Evolutionary conservation across 2,888 invertebrate genomes (phyloP).

Genomic region (Clostera curtula): DNA sequence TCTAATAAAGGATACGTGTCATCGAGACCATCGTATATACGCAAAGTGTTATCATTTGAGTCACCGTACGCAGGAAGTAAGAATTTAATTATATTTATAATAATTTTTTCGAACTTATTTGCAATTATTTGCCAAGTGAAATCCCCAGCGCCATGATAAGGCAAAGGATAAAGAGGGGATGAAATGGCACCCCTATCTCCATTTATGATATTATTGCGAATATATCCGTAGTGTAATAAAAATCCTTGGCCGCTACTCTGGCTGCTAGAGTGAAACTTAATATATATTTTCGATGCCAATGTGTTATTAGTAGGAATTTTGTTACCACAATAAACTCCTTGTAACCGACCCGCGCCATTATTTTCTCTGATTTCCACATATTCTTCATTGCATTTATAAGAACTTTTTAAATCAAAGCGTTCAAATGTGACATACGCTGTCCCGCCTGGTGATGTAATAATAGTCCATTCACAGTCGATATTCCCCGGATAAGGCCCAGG

Average conservation of each 20-base stretch:
- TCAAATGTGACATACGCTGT: constrained; percentile 78
- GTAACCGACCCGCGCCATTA: constrained; percentile 75
- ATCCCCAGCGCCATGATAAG: constrained; percentile 50
- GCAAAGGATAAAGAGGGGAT: constrained; percentile 85
- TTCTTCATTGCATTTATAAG: constrained; percentile 86
- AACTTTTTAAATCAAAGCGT: constrained; percentile 79
- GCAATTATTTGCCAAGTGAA: constrained; percentile 84
- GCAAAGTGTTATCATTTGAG: constrained; percentile 42
- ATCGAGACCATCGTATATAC: constrained; percentile 84
- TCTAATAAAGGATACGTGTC: constrained; percentile 74
- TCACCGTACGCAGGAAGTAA: constrained; percentile 44
- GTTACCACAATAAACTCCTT: constrained; percentile 83
- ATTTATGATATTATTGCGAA: constrained; percentile 79
- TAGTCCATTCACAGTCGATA: constrained; percentile 84
- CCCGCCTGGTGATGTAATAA: constrained; percentile 77
- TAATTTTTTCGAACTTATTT: constrained; percentile 28
- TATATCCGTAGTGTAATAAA: constrained; percentile 80
- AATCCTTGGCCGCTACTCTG: constrained; percentile 81
- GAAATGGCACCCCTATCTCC: constrained; percentile 81
- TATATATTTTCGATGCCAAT: constrained; percentile 76
- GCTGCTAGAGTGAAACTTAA: constrained; percentile 83
- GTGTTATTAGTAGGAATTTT: constrained; percentile 76
- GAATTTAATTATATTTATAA: constrained; percentile 33
- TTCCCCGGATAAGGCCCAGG: constrained; percentile 82
- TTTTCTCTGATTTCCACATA: constrained; percentile 88